These are phyloP conservation scores for Eupristina koningsbergeri DNA, from an alignment of 1,140 invertebrate genomes.

Conservation along the genomic window DNA sequence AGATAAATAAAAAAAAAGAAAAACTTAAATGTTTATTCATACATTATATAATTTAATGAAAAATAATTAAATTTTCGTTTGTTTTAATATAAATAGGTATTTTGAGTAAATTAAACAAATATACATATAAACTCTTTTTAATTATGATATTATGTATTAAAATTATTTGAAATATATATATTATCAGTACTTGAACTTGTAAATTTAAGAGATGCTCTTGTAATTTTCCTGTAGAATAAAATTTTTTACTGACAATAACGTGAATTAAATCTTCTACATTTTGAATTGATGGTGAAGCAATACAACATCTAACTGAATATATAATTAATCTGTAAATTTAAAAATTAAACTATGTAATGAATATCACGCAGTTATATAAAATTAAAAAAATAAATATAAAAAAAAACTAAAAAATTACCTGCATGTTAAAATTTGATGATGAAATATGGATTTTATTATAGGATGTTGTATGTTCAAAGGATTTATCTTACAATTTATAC, in stretches of 20 bases:
- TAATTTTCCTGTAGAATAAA: conserved; percentile 53
- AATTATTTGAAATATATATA: not conserved
- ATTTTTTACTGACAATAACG: conserved; percentile 52
- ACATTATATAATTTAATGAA: too few species aligned
- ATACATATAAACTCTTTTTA: too few species aligned
- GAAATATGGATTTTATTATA: conserved; percentile 53
- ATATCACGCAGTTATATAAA: not conserved
- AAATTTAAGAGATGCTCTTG: conserved; percentile 48
- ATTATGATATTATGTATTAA: not conserved
- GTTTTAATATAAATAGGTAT: too few species aligned
- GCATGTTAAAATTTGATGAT: conserved; percentile 59
- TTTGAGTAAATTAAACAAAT: too few species aligned
- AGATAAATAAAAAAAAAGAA: too few species aligned
- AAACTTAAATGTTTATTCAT: too few species aligned
- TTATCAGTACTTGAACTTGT: conserved; percentile 49
- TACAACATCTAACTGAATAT: conserved; percentile 48
- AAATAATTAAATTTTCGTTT: too few species aligned
- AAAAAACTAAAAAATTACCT: conserved; percentile 50
- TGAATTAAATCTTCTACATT: conserved; percentile 50
- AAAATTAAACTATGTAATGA: too few species aligned
- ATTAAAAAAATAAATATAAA: not conserved
- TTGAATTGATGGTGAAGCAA: conserved; percentile 58
- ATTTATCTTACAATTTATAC: conserved; percentile 54
- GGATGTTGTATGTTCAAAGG: conserved; percentile 46
- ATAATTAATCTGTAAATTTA: too few species aligned